Conservation (phyloP, 2,113 vertebrate species). For the Petrocephalus microphthalmus region DNA sequence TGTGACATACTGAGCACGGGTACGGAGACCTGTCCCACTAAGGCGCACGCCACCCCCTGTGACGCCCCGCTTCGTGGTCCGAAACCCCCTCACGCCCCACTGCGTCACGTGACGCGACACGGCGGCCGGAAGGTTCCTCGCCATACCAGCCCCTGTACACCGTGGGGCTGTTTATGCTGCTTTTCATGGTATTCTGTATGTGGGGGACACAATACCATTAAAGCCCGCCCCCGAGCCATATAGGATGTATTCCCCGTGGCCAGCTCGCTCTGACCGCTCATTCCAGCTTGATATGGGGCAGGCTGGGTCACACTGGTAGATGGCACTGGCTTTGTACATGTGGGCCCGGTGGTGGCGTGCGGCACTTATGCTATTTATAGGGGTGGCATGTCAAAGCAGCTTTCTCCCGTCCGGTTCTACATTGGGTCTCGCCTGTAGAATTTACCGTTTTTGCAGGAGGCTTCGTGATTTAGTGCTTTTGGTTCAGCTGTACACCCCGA, state of each 20-base stretch:
- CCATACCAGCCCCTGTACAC: not conserved
- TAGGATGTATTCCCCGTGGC: not conserved
- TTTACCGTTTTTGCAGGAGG: not conserved
- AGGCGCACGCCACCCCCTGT: not conserved
- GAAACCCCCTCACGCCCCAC: not conserved
- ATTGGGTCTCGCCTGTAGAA: not conserved
- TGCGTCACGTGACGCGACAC: not conserved
- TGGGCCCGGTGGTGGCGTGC: conserved; percentile 27
- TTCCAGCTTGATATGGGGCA: not conserved
- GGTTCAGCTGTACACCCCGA: not conserved
- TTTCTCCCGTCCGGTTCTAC: not conserved
- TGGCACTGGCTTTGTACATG: conserved; percentile 26
- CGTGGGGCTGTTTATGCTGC: not conserved
- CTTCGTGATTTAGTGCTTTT: not conserved
- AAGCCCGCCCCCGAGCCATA: not conserved
- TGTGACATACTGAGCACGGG: not conserved
- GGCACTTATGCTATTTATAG: conserved; percentile 44
- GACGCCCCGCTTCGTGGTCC: not conserved
- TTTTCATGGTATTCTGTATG: not conserved
- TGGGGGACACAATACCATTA: not conserved
- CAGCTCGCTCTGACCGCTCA: not conserved
- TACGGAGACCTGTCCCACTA: not conserved
- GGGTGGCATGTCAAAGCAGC: conserved; percentile 50
- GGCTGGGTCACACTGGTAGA: conserved; percentile 35
- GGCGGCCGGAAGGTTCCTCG: not conserved